These are phyloP conservation scores for Siphonodentalium dalli DNA, from an alignment of 2,888 invertebrate genomes.

Conservation along the genomic window DNA sequence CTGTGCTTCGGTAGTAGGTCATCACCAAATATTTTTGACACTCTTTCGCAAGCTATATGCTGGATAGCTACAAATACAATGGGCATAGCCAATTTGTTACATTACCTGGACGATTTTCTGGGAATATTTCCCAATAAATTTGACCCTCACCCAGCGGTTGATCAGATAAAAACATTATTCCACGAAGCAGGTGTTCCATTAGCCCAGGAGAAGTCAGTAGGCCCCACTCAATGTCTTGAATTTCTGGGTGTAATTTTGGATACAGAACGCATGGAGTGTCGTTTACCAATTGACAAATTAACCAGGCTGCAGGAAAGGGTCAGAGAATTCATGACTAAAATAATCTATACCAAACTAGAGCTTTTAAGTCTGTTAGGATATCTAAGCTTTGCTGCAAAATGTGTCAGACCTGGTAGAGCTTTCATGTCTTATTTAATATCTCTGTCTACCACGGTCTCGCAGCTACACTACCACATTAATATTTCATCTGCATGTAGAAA, in stretches of 20 bases:
- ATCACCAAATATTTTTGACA: conserved; percentile 18
- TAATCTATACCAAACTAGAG: no score
- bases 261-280: no score
- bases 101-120: conserved; percentile 19
- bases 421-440: no score
- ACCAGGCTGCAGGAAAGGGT: no score
- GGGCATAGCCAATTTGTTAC: conserved; percentile 3
- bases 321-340: no score
- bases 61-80: conserved; percentile 13
- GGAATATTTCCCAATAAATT: background rate
- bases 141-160: conserved; percentile 3
- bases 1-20: conserved; percentile 15
- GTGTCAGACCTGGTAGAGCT: no score
- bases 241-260: conserved; percentile 18
- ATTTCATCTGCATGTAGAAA: no score
- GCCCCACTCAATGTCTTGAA: conserved; percentile 7
- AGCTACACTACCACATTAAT: no score
- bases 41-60: conserved; percentile 8
- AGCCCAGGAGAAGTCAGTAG: conserved; percentile 10
- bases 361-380: no score
- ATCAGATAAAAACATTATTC: conserved; percentile 5
- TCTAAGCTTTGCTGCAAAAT: no score
- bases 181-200: conserved; percentile 4
- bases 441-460: no score
- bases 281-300: no score